A percentile compares a stretch with the other conserved stretches of the same genome.
Evolutionary conservation across 2,797 vertebrate species (phyloP).

Genomic region (Euthynnus affinis): DNA sequence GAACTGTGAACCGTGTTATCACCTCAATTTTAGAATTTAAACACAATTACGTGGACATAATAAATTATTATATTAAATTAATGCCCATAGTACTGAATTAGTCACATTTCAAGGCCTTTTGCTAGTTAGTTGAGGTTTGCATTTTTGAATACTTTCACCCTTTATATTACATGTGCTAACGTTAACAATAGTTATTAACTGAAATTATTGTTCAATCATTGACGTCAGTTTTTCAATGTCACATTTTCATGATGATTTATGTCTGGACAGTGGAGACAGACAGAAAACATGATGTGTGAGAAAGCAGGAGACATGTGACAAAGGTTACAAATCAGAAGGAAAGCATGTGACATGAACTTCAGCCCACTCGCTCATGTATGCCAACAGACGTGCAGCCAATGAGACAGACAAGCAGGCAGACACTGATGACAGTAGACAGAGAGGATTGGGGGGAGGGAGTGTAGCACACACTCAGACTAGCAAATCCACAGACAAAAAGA

Average conservation of each 20-base stretch:
- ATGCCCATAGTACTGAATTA: neutral
- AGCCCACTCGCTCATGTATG: constrained; percentile 28
- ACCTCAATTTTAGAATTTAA: neutral
- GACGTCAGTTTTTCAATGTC: neutral
- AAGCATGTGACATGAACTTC: constrained; percentile 53
- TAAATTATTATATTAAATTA: constrained; percentile 11
- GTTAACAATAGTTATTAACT: neutral
- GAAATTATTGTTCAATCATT: neutral
- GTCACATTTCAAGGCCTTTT: neutral
- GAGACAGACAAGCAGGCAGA: constrained; percentile 54
- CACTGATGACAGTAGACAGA: constrained; percentile 60
- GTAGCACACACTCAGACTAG: constrained; percentile 16
- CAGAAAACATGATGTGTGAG: constrained; percentile 32
- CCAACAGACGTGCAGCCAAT: constrained; percentile 42
- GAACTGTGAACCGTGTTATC: no score
- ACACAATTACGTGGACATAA: neutral
- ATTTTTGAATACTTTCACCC: neutral
- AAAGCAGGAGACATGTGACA: constrained; percentile 41
- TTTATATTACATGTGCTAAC: no score
- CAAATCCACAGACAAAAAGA: constrained; percentile 24
- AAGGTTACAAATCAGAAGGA: constrained; percentile 45
- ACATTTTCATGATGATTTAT: constrained; percentile 8
- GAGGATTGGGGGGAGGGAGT: constrained; percentile 39
- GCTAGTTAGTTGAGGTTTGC: neutral
- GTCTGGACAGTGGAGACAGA: constrained; percentile 5